These are phyloP conservation scores for Hystrix cristata DNA, from an alignment of 2,113 vertebrate species.

Conservation along the genomic window DNA sequence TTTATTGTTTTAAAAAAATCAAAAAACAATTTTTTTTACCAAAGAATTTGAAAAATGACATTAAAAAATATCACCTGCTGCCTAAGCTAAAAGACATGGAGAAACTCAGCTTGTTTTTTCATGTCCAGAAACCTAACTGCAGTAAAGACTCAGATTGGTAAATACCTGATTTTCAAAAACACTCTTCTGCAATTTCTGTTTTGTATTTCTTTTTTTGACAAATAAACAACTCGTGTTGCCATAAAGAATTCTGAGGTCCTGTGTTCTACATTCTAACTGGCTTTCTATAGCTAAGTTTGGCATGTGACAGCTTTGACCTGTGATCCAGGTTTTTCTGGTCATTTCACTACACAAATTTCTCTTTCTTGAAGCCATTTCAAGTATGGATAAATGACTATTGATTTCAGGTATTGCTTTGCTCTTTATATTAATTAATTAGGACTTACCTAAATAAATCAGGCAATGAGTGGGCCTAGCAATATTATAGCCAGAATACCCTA, in stretches of 20 bases:
- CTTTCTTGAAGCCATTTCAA: background rate
- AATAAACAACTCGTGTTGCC: background rate
- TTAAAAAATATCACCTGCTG: background rate
- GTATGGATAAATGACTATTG: background rate
- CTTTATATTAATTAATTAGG: background rate
- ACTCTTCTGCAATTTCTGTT: conserved; percentile 11
- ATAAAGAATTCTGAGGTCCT: background rate
- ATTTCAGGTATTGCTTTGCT: background rate
- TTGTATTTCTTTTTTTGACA: background rate
- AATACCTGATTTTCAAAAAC: background rate
- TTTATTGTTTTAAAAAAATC: conserved; percentile 34
- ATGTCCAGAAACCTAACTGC: background rate
- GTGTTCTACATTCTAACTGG: background rate
- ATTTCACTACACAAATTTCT: background rate
- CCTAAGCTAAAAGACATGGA: background rate
- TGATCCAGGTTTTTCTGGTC: background rate
- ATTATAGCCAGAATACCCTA: background rate
- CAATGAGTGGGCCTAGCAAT: background rate
- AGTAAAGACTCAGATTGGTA: background rate
- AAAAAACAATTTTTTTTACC: background rate
- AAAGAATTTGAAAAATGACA: background rate
- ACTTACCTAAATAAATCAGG: background rate
- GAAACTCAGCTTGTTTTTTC: conserved; percentile 3
- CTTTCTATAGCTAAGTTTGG: background rate
- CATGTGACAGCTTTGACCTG: background rate